Conservation (phyloP, 2,113 vertebrate genomes). For the Erpornis zantholeuca region DNA sequence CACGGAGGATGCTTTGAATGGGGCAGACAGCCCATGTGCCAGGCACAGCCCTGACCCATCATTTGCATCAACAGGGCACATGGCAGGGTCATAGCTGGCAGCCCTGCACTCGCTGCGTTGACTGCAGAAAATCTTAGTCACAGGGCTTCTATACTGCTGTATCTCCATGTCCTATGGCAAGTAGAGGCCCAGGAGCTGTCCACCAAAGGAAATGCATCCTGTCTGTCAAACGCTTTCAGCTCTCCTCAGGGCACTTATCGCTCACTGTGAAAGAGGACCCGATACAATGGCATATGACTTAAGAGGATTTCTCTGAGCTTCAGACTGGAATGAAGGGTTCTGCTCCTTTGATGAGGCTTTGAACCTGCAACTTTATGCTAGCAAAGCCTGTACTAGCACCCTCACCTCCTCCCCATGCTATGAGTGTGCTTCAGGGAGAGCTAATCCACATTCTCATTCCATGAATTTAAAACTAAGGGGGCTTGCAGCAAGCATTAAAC, state of each 20-base stretch:
- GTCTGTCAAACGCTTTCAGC: neutral
- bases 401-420: neutral
- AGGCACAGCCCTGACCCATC: neutral
- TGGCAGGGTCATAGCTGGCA: neutral
- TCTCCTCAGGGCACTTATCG: neutral
- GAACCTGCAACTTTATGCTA: neutral
- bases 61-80: neutral
- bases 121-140: neutral
- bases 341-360: constrained; percentile 18
- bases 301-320: constrained; percentile 37
- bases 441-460: constrained; percentile 39
- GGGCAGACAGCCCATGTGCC: neutral
- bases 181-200: neutral
- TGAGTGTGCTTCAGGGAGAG: neutral
- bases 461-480: constrained; percentile 48
- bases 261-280: neutral
- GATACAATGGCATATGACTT: neutral
- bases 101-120: neutral
- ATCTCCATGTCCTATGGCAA: neutral
- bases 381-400: neutral
- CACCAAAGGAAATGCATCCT: neutral
- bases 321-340: neutral
- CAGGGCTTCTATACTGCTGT: neutral
- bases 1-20: rapidly evolving
- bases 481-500: constrained; percentile 35